Base-by-base conservation (phyloP, 2,797 vertebrate genomes). In the Natrix natrix region DNA sequence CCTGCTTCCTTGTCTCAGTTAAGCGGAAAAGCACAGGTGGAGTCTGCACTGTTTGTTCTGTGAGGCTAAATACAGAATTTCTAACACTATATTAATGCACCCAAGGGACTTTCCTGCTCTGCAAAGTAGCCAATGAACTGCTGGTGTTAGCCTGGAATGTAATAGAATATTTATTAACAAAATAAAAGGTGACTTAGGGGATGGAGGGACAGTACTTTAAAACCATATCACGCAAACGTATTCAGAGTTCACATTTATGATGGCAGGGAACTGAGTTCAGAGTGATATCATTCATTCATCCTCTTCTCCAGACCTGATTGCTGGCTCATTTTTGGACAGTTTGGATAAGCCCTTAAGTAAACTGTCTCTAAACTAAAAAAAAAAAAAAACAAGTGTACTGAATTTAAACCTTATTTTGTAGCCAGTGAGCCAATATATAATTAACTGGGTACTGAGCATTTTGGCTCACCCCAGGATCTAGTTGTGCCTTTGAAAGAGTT, bases 401-500 rank as follows among this genome's bases (percentile, higher is more conserved):
- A 12, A 66, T 93, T 0, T 94, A 92, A 93, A 78, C 6, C 74
- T 89, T 14, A 0, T 52, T 66, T 24, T 87, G 26, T 0, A 94
- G 10, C 60, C 61, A 92, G 28, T 0, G 0, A 93, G 28, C 60
- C 55, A 86, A n/a, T 83, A 16, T 3, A 22, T 90, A 94, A 83
- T 93, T 91, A 94, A 87, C 1, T 66, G 63, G 7, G 54, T 5
- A 43, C 43, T 69, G 91, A 74, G 94, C 94, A 69, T 91, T 94
- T 5, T 93, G 92, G 90, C 63, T 93, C 59, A 4, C 8, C 59
- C 90, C 91, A 91, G 56, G 32, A 55, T 63, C 66, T 91, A 83
- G 43, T 91, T 90, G 61, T 89, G 61, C 10, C 22, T 43, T 89
- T 88, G 61, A 87, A 91, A 94, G 66, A 28, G 63, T 91, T n/a